Evolutionary conservation across 1,140 invertebrate genomes (phyloP).

Genomic region (Stegodyphus mimosarum): DNA sequence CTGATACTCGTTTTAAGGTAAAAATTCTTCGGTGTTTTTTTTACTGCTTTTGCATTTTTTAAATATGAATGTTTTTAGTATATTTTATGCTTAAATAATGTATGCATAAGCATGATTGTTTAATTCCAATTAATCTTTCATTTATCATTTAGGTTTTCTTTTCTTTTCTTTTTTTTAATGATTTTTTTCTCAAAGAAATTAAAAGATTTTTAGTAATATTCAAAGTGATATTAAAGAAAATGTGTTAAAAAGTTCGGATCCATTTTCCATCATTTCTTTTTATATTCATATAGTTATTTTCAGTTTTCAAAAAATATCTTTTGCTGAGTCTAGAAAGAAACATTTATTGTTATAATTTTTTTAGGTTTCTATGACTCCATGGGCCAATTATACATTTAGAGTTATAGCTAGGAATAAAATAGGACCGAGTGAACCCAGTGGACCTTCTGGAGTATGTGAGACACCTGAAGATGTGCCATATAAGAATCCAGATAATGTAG

Average conservation of each 20-base stretch:
- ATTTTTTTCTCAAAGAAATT: too few relatives aligned
- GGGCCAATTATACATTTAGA: constrained; percentile 97
- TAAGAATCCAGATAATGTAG: constrained; percentile 95
- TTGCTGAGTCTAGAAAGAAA: neutral
- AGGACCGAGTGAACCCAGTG: constrained; percentile 86
- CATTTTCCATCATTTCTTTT: too few relatives aligned
- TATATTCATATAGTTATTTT: neutral
- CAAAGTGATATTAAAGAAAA: neutral
- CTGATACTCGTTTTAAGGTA: constrained; percentile 79
- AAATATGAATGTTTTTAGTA: neutral
- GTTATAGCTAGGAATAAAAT: constrained; percentile 94
- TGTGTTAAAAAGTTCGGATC: neutral
- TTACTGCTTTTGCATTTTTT: neutral
- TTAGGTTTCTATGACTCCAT: constrained; percentile 83
- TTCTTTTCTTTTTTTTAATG: neutral
- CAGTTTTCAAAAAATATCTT: neutral
- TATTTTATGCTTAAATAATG: neutral
- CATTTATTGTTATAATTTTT: neutral
- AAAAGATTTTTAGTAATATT: neutral
- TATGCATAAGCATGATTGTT: neutral
- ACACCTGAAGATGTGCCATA: constrained; percentile 89
- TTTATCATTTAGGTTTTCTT: neutral
- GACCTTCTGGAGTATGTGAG: constrained; percentile 81
- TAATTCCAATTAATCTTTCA: neutral
- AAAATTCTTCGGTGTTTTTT: neutral